Evolutionary conservation across 2,797 vertebrate genomes (phyloP), one percentile per base, ranked within the genome.

Genomic region (Eutrigla gurnardus): DNA sequence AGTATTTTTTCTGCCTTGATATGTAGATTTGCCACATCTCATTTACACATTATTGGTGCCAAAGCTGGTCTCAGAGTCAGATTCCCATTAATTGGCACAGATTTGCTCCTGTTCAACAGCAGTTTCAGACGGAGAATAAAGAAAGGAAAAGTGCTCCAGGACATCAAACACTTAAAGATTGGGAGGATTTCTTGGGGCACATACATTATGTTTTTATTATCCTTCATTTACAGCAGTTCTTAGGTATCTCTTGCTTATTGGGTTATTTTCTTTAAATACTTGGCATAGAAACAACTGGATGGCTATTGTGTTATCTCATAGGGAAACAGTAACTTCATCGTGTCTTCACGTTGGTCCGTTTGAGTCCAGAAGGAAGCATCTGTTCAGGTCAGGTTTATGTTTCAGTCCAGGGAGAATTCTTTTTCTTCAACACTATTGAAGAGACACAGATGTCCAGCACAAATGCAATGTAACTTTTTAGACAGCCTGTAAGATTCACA

Each of bases 241-340:
- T 45, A 72, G 67, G 67, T 17, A 49, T 78, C 3, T 59, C 15
- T 74, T 55, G 7, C 65, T 79, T 73, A 2, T 32, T 47, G 47
- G 15, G 71, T 57, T 47, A 49, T 69, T 36, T 75, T 14, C 61
- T 25, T 25, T 25, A 25, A 77, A 83, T 81, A 81, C 82, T 80
- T 89, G 82, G 89, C 90, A 79, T 78, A 72, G 72, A 78, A 85
- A 86, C 58, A 58, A 65, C 49, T 66, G 42, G 54, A 77, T 83
- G 85, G 79, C 79, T 86, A 49, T 81, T 25, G 60, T 65, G 80
- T 79, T 33, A 64, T 55, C 62, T 65, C 40, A 65, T 0, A 70
- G 36, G 57, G 42, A 63, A 55, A 68, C 55, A 42, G 50, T 5
- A 49, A 35, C 42, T 61, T 70, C 18, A 53, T 47, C 3, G 25